A percentile compares a stretch with the other conserved stretches of the same genome.
Evolutionary conservation across 2,888 invertebrate genomes (phyloP).

Genomic region (Eretmocerus hayati): DNA sequence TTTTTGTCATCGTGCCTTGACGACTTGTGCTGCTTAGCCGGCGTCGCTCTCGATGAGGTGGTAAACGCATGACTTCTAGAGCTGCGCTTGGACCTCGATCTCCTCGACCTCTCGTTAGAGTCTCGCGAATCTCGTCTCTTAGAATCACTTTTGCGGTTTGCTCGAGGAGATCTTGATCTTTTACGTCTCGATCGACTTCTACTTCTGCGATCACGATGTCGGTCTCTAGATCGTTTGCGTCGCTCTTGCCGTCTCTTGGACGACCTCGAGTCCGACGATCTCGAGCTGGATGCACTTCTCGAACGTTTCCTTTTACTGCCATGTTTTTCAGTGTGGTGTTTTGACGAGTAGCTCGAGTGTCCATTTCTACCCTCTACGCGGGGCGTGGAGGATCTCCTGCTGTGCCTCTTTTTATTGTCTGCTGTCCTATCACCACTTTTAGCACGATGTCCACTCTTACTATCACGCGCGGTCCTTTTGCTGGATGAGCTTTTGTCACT

Average conservation of each 20-base stretch:
- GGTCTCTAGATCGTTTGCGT: background rate
- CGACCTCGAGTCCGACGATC: background rate
- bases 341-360: background rate
- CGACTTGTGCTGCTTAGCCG: slow-evolving; percentile 7
- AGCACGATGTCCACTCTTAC: too few relatives aligned
- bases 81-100: slow-evolving; percentile 15
- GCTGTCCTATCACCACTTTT: too few relatives aligned
- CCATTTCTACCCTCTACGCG: slow-evolving; percentile 3
- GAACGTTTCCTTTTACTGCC: too few relatives aligned
- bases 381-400: slow-evolving; percentile 4
- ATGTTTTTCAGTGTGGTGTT: too few relatives aligned
- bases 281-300: background rate
- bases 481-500: slow-evolving; percentile 4
- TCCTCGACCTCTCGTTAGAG: slow-evolving; percentile 21
- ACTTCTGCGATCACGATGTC: too few relatives aligned
- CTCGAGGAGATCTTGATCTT: slow-evolving; percentile 21
- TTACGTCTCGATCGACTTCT: too few relatives aligned
- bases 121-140: slow-evolving; percentile 13
- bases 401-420: slow-evolving; percentile 29
- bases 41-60: slow-evolving; percentile 1
- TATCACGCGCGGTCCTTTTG: slow-evolving; percentile 9
- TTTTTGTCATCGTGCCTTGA: slow-evolving; percentile 31
- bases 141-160: slow-evolving; percentile 17
- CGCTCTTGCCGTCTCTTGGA: background rate
- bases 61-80: slow-evolving; percentile 27